phyloP scores from a whole-genome alignment of 2,113 vertebrate genomes.

The Bothrops jararaca region DNA sequence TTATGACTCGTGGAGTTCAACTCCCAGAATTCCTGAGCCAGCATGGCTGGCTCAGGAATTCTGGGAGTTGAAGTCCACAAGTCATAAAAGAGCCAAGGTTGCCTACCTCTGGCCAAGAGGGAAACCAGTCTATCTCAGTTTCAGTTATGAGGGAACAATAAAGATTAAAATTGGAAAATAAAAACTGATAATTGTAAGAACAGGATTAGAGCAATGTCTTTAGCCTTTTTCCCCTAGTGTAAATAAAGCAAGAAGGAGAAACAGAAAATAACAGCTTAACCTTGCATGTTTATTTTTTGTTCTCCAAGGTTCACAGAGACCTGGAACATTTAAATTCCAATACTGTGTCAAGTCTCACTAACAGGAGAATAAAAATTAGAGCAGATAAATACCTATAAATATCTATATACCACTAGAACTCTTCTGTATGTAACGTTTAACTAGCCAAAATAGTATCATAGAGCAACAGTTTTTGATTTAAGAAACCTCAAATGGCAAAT shows the following conservation, averaged over 20 bases:
- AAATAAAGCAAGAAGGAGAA: background rate
- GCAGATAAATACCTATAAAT: background rate
- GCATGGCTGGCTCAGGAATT: too few relatives aligned
- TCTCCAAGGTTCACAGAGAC: background rate
- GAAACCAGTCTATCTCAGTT: background rate
- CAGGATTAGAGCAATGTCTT: background rate
- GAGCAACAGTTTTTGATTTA: background rate
- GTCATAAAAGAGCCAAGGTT: too few relatives aligned
- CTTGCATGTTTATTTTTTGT: background rate
- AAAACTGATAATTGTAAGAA: background rate
- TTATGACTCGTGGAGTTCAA: too few relatives aligned
- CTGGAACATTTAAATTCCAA: background rate
- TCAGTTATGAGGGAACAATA: background rate
- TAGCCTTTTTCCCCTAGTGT: background rate
- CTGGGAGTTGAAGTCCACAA: too few relatives aligned
- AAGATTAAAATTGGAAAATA: background rate
- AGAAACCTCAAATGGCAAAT: background rate
- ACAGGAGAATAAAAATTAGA: background rate
- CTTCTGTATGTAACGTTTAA: background rate
- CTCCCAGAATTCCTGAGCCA: too few relatives aligned
- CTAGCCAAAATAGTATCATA: background rate
- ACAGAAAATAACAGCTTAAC: background rate
- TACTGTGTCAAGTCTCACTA: background rate
- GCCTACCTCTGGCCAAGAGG: too few relatives aligned
- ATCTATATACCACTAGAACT: background rate